These are phyloP conservation scores for Pseudomyrmex cubaensis DNA, from an alignment of 1,140 invertebrate species.

Conservation along the genomic window DNA sequence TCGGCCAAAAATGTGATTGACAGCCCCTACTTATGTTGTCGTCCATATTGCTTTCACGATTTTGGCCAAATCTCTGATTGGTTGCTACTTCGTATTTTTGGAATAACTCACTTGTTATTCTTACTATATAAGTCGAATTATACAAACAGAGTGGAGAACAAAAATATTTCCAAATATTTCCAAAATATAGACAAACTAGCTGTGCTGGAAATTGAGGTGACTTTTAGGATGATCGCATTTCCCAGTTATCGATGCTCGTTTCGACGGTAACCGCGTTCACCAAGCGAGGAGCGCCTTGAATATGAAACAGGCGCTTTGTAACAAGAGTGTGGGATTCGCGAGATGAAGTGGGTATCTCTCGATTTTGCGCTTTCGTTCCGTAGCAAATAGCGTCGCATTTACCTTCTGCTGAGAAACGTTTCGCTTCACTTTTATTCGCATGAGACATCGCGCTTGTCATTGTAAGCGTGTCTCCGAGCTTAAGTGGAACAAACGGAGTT, in stretches of 20 bases:
- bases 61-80: too few species aligned
- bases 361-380: neutral
- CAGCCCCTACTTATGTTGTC: too few species aligned
- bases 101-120: too few species aligned
- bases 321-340: neutral
- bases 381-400: neutral
- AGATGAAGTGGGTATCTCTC: neutral
- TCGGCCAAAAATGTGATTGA: too few species aligned
- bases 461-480: neutral
- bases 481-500: neutral
- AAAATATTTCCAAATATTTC: too few species aligned
- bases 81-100: too few species aligned
- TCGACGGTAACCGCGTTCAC: neutral
- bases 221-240: neutral
- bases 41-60: too few species aligned
- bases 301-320: neutral
- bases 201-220: neutral
- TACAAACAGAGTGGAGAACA: neutral
- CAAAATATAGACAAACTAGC: too few species aligned
- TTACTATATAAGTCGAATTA: too few species aligned
- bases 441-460: neutral
- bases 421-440: neutral
- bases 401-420: neutral
- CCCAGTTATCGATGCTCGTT: constrained; percentile 4
- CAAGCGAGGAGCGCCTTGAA: neutral